Evolutionary conservation across 2,113 vertebrate genomes (phyloP), one percentile per base, ranked within the genome.

Genomic region (Micromys minutus): DNA sequence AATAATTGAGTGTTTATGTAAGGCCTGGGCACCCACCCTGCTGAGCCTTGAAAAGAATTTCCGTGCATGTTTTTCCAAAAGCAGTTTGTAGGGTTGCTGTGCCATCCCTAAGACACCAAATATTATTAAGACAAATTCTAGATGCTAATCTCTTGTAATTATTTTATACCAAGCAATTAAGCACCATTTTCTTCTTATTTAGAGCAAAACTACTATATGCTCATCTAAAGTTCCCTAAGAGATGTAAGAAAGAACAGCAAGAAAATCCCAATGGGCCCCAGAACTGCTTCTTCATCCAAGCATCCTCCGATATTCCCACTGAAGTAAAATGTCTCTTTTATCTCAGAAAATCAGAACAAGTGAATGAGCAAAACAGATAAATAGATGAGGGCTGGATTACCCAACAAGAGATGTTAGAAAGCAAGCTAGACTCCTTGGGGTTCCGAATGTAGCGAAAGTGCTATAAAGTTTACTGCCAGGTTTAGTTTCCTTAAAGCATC

Each of bases 31-130:
- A 88, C 83, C 42, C 21, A 95, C 76, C 52, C 87, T 83, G 26
- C 71, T 90, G 87, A 95, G 76, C 11, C 88, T 74, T 93, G 80
- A 91, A 92, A 95, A 96, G 39, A 94, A 89, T 90, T 72, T 95
- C 76, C 95, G 95, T 81, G 7, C 7, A 69, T 74, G 91, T 93
- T 92, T 63, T 47, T 1, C 71, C 77, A 90, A 72, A 52, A 65
- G 24, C 8, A 77, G 81, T 95, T 93, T 93, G 1, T 63, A 92
- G 34, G n/a, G 22, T 74, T 21, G 52, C 65, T 15, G 34, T 26
- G 42, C 16, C 63, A 65, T 72, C 45, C 42, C 67, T 69, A 88
- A 90, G 76, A 94, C 26, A 95, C 26, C 76, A 91, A 50, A 29
- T 88, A 59, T 74, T 81, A 87, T 5, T 29, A 29, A 94, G 47